These are phyloP conservation scores for Drosophila mauritiana DNA, from an alignment of 1,140 invertebrate genomes.

Conservation along the genomic window DNA sequence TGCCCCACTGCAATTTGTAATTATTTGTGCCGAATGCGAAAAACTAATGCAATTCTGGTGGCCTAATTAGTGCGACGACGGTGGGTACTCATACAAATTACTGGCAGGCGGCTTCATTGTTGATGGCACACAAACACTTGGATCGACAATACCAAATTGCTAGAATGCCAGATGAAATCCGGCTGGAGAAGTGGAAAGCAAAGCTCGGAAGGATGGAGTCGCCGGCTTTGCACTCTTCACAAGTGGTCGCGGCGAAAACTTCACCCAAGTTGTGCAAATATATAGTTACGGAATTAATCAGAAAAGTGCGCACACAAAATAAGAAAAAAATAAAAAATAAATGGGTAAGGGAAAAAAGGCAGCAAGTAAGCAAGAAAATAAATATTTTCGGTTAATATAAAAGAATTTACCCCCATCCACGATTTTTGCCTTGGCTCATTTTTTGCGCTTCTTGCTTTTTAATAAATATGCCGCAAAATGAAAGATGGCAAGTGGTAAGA, in stretches of 20 bases:
- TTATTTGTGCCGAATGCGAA: constrained; percentile 57
- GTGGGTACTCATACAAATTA: constrained; percentile 59
- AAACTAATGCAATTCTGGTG: constrained; percentile 66
- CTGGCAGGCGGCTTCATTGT: constrained; percentile 39
- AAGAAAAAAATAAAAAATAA: neutral
- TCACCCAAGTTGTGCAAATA: constrained; percentile 70
- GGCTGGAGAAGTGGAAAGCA: constrained; percentile 56
- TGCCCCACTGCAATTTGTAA: constrained; percentile 36
- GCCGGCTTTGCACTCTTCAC: constrained; percentile 24
- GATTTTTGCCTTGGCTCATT: constrained; percentile 7
- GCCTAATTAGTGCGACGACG: constrained; percentile 59
- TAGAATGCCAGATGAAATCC: constrained; percentile 16
- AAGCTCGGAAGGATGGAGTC: constrained; percentile 39
- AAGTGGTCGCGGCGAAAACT: constrained; percentile 55
- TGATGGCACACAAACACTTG: constrained; percentile 44
- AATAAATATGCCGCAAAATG: constrained; percentile 72
- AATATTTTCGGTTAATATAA: constrained; percentile 81
- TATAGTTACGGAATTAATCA: constrained; percentile 77
- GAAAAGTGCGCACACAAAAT: constrained; percentile 64
- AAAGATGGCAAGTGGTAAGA: constrained; percentile 63
- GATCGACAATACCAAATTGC: constrained; percentile 46
- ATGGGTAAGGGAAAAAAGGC: constrained; percentile 4
- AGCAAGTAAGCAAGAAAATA: constrained; percentile 64
- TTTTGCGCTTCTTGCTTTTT: constrained; percentile 51
- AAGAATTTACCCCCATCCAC: constrained; percentile 38